A percentile compares a stretch with the other conserved stretches of the same genome.
phyloP scores from a whole-genome alignment of 1,140 invertebrate species.

The Atta cephalotes region DNA sequence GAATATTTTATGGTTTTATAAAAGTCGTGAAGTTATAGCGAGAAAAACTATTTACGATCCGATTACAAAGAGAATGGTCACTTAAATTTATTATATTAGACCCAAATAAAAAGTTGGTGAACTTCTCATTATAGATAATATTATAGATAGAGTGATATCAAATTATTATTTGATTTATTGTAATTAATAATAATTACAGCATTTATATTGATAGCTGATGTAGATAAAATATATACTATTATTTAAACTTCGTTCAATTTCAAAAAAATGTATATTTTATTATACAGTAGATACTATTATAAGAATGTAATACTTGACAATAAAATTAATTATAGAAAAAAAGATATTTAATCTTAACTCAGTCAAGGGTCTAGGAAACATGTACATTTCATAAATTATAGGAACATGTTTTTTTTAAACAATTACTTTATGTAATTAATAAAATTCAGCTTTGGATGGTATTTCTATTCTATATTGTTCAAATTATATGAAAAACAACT shows the following conservation, averaged over 20 bases:
- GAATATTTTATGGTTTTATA: conserved; percentile 46
- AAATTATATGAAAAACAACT: no score
- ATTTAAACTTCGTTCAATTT: neutral
- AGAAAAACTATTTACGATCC: conserved; percentile 23
- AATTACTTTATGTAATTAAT: no score
- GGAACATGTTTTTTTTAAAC: no score
- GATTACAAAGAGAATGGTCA: neutral
- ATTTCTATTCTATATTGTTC: no score
- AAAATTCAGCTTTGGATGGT: neutral
- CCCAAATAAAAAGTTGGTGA: neutral
- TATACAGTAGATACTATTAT: neutral
- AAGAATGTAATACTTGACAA: no score
- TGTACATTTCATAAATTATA: no score
- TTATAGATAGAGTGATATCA: neutral
- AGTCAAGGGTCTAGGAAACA: no score
- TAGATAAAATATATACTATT: neutral
- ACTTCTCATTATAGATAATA: conserved; percentile 2
- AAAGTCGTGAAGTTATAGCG: neutral
- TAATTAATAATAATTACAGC: conserved; percentile 20
- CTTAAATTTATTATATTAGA: neutral
- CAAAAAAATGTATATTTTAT: neutral
- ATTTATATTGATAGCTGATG: conserved; percentile 2
- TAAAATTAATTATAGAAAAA: neutral
- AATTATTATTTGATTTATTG: neutral
- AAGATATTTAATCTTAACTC: no score